Percentiles rank a stretch among this genome's conserved stretches.
phyloP scores from a whole-genome alignment of 2,888 invertebrate genomes.

The Megamerina dolium region DNA sequence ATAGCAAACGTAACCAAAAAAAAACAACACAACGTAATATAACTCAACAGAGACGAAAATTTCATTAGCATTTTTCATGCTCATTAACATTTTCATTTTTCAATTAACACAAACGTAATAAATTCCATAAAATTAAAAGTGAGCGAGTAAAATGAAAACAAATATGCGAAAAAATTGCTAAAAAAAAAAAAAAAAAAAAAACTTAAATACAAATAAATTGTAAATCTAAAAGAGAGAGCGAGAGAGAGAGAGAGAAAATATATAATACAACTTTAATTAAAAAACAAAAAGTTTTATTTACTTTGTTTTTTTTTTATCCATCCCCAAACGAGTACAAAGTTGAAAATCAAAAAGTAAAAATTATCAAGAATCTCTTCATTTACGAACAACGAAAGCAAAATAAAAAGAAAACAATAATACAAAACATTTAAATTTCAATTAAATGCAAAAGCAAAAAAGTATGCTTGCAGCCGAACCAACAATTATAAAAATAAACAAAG shows the following conservation, averaged over 20 bases:
- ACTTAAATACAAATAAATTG: too few relatives aligned
- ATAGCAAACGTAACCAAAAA: too few relatives aligned
- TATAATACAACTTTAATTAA: too few relatives aligned
- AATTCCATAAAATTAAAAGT: slow-evolving; percentile 24
- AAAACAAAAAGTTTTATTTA: too few relatives aligned
- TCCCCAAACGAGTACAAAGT: too few relatives aligned
- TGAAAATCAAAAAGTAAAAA: background rate
- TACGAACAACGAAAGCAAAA: background rate
- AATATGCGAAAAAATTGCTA: background rate
- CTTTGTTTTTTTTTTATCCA: too few relatives aligned
- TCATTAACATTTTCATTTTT: slow-evolving; percentile 39
- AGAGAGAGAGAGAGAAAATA: too few relatives aligned
- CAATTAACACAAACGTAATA: slow-evolving; percentile 42
- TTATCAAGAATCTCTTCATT: background rate
- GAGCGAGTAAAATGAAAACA: background rate
- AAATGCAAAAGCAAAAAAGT: slow-evolving; percentile 16
- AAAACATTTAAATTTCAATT: slow-evolving; percentile 41
- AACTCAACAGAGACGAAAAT: too few relatives aligned
- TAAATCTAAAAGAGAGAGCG: too few relatives aligned
- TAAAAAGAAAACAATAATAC: slow-evolving; percentile 11
- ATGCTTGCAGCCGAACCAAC: background rate
- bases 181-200: too few relatives aligned
- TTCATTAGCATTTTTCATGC: slow-evolving; percentile 33
- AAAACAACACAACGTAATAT: too few relatives aligned
- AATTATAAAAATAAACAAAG: too few relatives aligned